Base-by-base conservation (phyloP, 2,113 vertebrate genomes). In the Mungos mungo region DNA sequence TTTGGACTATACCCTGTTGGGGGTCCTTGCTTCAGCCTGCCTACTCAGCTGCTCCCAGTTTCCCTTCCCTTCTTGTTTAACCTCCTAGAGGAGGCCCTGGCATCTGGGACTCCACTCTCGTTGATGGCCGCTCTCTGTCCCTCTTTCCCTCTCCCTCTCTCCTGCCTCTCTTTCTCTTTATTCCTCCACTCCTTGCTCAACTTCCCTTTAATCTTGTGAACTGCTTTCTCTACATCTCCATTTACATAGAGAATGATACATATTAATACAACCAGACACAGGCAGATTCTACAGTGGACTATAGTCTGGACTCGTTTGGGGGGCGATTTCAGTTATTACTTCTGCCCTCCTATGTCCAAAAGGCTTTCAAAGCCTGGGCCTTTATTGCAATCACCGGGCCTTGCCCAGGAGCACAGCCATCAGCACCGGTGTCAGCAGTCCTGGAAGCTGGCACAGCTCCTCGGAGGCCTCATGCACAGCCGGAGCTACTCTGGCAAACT, bases 381-480 rank as follows among this genome's bases (percentile, higher is more conserved):
- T 41, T 72, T 65, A 65, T 57, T 54, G 57, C 68, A 47, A n/a
- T 68, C 31, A 25, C 0, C 0, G 4, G 31, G 31, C 83, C 41
- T 65, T 6, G 0, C 47, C 60, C 68, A 27, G 35, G 82, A 52
- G 6, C 5, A 0, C 16, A 3, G 16, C 25, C n/a, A 6, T 72
- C 21, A 65, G 68, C 68, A 10, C 10, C 31, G 47, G 38, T 0
- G 3, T 76, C 81, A 54, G 87, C 57, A 15, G 68, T 41, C 63
- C 31, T 0, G 6, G 77, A 82, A 25, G 96, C 41, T 31, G 68
- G 50, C 27, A 4, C 14, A 33, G 69, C 25, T 65, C 83, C 45
- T 23, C 0, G 0, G 69, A 79, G 65, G 35, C 31, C 21, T 54
- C 1, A 0, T 0, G 0, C 4, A 0, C 1, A 7, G 52, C 15